These are phyloP conservation scores for Oreochromis mossambicus DNA, from an alignment of 2,797 vertebrate species.

Conservation along the genomic window DNA sequence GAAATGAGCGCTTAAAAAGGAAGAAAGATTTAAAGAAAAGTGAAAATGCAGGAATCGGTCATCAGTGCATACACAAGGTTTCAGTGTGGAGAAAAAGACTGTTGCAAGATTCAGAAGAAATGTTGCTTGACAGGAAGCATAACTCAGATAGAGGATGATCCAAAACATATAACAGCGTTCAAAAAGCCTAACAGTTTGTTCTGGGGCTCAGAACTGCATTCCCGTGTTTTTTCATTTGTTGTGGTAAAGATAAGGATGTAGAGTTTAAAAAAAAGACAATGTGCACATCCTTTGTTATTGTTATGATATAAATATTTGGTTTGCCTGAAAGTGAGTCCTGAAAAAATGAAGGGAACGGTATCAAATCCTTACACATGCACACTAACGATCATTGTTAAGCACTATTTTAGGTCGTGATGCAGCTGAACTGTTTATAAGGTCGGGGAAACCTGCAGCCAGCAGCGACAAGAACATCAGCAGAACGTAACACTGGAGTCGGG, in stretches of 20 bases:
- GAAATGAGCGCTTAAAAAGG: constrained; percentile 13
- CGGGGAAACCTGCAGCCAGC: neutral
- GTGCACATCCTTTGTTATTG: neutral
- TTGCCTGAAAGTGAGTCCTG: neutral
- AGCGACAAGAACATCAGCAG: neutral
- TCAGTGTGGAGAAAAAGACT: neutral
- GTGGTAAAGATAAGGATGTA: neutral
- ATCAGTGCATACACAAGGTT: neutral
- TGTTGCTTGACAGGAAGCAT: neutral
- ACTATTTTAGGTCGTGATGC: neutral
- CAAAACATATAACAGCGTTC: fast-evolving
- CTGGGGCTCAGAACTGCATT: neutral
- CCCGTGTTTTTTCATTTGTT: neutral
- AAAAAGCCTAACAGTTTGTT: neutral
- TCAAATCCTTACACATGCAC: neutral
- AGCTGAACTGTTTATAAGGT: neutral
- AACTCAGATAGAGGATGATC: neutral
- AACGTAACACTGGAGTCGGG: fast-evolving
- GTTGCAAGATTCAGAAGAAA: neutral
- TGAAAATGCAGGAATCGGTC: neutral
- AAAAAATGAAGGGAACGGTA: neutral
- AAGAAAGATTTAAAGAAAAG: constrained; percentile 44
- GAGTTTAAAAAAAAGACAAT: neutral
- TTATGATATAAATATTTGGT: neutral
- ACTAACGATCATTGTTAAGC: neutral